A percentile compares a stretch with the other conserved stretches of the same genome.
These are phyloP conservation scores for Triplophysa siluroides DNA, from an alignment of 2,113 vertebrate genomes.

Conservation along the genomic window DNA sequence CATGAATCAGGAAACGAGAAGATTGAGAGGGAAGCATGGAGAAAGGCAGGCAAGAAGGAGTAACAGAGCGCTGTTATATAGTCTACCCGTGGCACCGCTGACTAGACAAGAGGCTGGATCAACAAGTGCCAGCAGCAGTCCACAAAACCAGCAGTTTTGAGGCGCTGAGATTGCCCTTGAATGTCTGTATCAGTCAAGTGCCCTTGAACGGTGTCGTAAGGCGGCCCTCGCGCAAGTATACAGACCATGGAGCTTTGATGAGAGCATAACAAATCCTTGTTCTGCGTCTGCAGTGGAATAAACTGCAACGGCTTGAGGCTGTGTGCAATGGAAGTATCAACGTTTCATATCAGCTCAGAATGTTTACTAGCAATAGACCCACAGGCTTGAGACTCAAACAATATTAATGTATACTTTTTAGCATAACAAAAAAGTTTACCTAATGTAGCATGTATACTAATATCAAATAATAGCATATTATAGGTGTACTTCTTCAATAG, in stretches of 20 bases:
- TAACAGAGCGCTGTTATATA: neutral
- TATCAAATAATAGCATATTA: too few relatives aligned
- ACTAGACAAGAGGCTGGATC: neutral
- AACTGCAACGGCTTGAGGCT: neutral
- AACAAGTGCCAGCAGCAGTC: conserved; percentile 9
- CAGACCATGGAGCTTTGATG: neutral
- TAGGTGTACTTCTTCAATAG: too few relatives aligned
- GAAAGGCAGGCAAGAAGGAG: neutral
- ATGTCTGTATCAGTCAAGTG: neutral
- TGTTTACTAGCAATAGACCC: neutral
- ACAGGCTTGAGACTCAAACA: neutral
- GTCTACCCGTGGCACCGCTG: neutral
- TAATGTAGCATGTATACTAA: too few relatives aligned
- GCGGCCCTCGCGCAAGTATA: neutral
- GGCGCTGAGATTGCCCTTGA: neutral
- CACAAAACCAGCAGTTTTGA: conserved; percentile 8
- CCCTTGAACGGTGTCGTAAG: neutral
- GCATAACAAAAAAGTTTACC: too few relatives aligned
- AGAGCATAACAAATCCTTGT: neutral
- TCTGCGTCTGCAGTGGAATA: neutral
- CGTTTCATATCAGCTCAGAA: neutral
- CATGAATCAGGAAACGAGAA: neutral
- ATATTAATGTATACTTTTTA: too few relatives aligned
- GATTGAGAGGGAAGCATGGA: neutral
- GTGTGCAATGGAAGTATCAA: neutral